Base-by-base conservation (phyloP, 1,140 invertebrate species). In the Sarcophaga bullata region DNA sequence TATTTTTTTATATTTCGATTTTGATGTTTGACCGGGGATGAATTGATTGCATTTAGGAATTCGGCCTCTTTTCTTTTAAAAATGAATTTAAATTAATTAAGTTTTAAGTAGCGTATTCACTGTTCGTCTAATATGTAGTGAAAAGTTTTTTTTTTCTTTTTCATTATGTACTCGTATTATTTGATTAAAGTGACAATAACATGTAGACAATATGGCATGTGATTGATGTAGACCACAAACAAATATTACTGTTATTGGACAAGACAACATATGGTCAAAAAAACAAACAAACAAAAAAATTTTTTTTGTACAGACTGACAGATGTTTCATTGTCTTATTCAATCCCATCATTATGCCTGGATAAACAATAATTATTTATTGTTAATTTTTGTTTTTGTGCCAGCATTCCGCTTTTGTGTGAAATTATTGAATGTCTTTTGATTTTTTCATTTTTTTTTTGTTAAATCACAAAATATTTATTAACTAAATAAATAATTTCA, bases 251-350 rank as follows among this genome's bases (percentile, higher is more conserved):
- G n/a, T n/a, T n/a, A n/a, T n/a, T n/a, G n/a, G n/a, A n/a, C n/a
- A n/a, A n/a, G n/a, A n/a, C n/a, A 13, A n/a, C 9, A 68, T n/a
- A 68, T 7, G n/a, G 54, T n/a, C 54, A 58, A 37, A 37, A 37
- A 37, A 37, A 37, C 1, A 37, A 37, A 37, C 4, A 4, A 37
- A 37, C 1, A 37, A 37, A 37, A 37, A 37, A 37, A 37, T 37
- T n/a, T n/a, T n/a, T n/a, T n/a, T n/a, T 37, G 25, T 58, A 58
- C 13, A n/a, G 3, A 58, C 54, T n/a, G 54, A 58, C 62, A 68
- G 62, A 68, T 68, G 62, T 68, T n/a, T n/a, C 62, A 25, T 68
- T 68, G 62, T 68, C 62, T 68, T 68, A 68, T 68, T 68, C 62
- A 68, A 68, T 68, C 17, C n/a, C 17, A 68, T 17, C 62, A 68